Evolutionary conservation across 1,140 invertebrate species (phyloP), one percentile per base, ranked within the genome.

Genomic region (Zeugodacus cucurbitae): DNA sequence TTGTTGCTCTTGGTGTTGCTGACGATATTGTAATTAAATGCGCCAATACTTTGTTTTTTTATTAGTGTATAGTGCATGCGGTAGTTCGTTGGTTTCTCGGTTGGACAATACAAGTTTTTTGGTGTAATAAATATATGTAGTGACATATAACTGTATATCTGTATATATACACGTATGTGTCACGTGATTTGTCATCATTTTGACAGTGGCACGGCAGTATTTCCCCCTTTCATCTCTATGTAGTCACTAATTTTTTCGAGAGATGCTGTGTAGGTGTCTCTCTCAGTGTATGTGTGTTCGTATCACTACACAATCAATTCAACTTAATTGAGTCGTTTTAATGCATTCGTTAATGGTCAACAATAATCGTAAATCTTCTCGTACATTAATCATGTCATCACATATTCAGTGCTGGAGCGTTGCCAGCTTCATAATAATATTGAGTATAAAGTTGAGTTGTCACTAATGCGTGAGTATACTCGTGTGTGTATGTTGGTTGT

Each of bases 301-400:
- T 67, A 67, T 67, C 58, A 26, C 26, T 26, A 34, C 32, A 29
- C 64, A 67, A 67, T 67, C 64, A 67, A 67, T 67, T 67, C 64
- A 29, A 34, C 64, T 67, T 67, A 67, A 67, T 67, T 67, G 64
- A 67, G 64, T 67, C 29, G 14, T 67, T 67, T 67, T 67, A 67
- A 67, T 67, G 64, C 32, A 34, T 67, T 29, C 11, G 64, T 67
- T 67, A 67, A 67, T 67, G 64, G 64, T 20, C 29, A 34, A 29
- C 26, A 34, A 67, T 67, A 67, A 67, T 67, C 64, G 64, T 67
- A 67, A 67, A 67, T 67, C 64, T 67, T 32, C 29, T 67, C 26
- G 32, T 29, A 14, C 64, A 67, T 67, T 67, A 67, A 67, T 67
- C 64, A 67, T 67, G 64, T 67, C 64, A 67, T 34, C 64, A 67